Evolutionary conservation across 2,113 vertebrate genomes (phyloP), one percentile per base, ranked within the genome.

Genomic region (Channa argus): DNA sequence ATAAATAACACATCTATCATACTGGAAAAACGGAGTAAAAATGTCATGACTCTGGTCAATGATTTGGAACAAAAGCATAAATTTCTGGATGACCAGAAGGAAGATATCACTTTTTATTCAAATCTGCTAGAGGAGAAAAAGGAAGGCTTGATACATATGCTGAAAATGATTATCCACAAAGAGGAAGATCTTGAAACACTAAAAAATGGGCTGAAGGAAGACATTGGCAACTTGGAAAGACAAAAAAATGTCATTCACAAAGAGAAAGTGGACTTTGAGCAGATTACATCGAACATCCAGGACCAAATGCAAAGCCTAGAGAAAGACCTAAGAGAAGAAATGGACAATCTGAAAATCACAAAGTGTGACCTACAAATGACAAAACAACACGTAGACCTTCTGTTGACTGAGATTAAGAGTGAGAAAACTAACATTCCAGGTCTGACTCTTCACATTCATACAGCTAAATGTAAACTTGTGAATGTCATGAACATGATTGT

Each of bases 211-310:
- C 8, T 81, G 2, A 58, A 36, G 8, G 0, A 56, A 59, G 39
- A 86, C 1, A 73, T 6, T 24, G 13, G 66, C 0, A 14, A 64
- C 34, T 12, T 68, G n/a, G 14, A 84, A 3, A 67, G 36, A 63
- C 2, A 5, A 6, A 50, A 12, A 5, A 24, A 47, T 7, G 43
- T 9, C 45, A 33, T 78, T 2, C 24, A 11, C 0, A 58, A 37
- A 15, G 61, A 79, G 1, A 73, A 39, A 10, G 8, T 61, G 41
- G 39, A 64, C 8, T 13, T 78, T 39, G 56, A 83, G 8, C 38
- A 43, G 8, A 63, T 41, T 10, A 70, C 10, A 5, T 9, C 9
- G 3, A 54, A 86, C 6, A 33, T 64, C 2, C 63, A 47, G 9
- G 77, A 14, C n/a, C 63, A 74, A 49, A 59, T 8, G 1, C 34